These are phyloP conservation scores for Lipotes vexillifer DNA, from an alignment of 2,113 vertebrate genomes.

Conservation along the genomic window DNA sequence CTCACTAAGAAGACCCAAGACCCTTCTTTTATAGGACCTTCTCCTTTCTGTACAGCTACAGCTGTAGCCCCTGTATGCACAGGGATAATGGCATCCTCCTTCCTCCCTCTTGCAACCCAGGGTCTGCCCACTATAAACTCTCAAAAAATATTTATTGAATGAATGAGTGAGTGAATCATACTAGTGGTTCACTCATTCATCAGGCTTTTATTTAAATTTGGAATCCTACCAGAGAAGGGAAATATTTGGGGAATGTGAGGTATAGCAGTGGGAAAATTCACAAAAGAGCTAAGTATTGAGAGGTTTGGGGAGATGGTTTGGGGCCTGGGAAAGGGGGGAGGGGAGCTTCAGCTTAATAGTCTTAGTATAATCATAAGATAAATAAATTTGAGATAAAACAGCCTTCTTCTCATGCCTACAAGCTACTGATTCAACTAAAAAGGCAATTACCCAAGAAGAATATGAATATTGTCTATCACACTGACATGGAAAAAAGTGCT, in stretches of 20 bases:
- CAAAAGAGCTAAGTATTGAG: not conserved
- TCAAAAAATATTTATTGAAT: conserved; percentile 6
- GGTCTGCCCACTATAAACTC: not conserved
- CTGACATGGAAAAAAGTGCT: conserved; percentile 47
- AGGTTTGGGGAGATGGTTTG: not conserved
- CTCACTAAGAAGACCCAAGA: not conserved
- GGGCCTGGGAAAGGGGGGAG: not conserved
- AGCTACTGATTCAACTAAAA: conserved; percentile 65
- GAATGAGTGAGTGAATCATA: not conserved
- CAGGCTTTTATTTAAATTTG: conserved; percentile 17
- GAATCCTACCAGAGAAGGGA: conserved; percentile 15
- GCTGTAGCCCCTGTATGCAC: not conserved
- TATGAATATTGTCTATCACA: conserved; percentile 53
- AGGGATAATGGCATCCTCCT: not conserved
- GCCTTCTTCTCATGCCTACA: conserved; percentile 55
- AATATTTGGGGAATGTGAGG: not conserved
- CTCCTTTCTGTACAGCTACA: not conserved
- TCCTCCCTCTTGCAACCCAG: not conserved
- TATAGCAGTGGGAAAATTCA: not conserved
- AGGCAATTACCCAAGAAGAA: conserved; percentile 62
- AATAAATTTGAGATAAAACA: conserved; percentile 70
- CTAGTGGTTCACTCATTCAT: not conserved
- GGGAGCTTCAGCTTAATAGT: conserved; percentile 28
- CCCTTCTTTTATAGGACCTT: not conserved
- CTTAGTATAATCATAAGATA: conserved; percentile 56